Evolutionary conservation across 2,113 vertebrate species (phyloP).

Genomic region (Myiozetetes cayanensis): DNA sequence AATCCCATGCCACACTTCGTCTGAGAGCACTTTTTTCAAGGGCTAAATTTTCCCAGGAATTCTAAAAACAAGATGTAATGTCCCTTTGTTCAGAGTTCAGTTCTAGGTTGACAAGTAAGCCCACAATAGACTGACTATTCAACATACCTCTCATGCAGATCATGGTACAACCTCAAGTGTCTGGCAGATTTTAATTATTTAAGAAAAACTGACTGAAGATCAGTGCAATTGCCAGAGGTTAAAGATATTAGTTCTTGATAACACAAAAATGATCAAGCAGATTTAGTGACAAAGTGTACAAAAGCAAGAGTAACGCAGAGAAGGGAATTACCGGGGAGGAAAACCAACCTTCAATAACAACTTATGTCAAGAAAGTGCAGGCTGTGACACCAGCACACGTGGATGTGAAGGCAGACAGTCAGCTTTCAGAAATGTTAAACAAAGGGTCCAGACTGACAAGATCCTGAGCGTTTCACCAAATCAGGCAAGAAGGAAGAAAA

Average conservation of each 20-base stretch:
- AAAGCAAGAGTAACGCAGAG: background rate
- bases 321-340: background rate
- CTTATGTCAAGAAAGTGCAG: background rate
- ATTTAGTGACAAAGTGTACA: background rate
- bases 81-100: background rate
- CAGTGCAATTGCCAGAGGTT: background rate
- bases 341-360: background rate
- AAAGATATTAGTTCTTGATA: background rate
- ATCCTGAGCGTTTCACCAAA: background rate
- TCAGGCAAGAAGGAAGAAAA: background rate
- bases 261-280: background rate
- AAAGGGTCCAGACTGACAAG: background rate
- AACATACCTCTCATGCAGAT: background rate
- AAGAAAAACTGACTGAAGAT: slow-evolving; percentile 7
- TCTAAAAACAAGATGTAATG: background rate
- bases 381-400: background rate
- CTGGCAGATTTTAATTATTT: background rate
- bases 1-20: background rate
- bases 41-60: background rate
- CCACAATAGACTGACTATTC: background rate
- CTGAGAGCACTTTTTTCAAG: background rate
- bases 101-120: background rate
- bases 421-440: background rate
- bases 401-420: background rate
- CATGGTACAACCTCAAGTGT: background rate